These are phyloP conservation scores for Leptosomus discolor DNA, from an alignment of 2,113 vertebrate genomes.

Conservation along the genomic window DNA sequence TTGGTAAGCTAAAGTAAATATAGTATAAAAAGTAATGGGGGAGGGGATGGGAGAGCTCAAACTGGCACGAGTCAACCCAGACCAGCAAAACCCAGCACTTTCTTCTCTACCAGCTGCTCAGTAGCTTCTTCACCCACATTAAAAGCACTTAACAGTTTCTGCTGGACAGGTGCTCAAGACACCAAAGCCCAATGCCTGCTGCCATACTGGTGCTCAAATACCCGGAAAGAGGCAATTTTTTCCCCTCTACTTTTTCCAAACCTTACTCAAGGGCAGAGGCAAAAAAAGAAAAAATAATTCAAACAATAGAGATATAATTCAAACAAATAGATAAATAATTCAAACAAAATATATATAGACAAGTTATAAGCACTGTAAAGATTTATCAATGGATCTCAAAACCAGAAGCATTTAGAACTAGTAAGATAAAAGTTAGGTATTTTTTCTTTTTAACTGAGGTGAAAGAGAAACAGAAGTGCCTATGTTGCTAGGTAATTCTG, in stretches of 20 bases:
- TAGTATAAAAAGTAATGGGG: background rate
- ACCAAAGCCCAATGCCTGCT: fast-evolving
- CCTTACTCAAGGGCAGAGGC: background rate
- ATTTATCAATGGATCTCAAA: background rate
- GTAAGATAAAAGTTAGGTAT: background rate
- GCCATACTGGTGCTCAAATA: background rate
- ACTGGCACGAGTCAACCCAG: background rate
- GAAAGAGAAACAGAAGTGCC: background rate
- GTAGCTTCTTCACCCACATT: fast-evolving
- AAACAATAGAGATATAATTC: too few relatives aligned
- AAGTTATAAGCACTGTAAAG: background rate
- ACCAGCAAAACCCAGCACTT: background rate
- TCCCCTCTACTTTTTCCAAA: background rate
- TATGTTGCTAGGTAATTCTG: background rate
- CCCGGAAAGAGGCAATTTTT: background rate
- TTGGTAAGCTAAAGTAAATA: background rate
- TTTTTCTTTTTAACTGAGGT: background rate
- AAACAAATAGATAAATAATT: too few relatives aligned
- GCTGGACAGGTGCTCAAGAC: background rate
- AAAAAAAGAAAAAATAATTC: background rate
- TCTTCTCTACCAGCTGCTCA: background rate
- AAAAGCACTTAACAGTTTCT: background rate
- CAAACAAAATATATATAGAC: background rate
- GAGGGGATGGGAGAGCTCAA: background rate
- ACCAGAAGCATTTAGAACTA: background rate